Percentiles rank a stretch among this genome's conserved stretches.
Conservation (phyloP, 2,888 invertebrate species). For the Drosophila niveifrons region DNA sequence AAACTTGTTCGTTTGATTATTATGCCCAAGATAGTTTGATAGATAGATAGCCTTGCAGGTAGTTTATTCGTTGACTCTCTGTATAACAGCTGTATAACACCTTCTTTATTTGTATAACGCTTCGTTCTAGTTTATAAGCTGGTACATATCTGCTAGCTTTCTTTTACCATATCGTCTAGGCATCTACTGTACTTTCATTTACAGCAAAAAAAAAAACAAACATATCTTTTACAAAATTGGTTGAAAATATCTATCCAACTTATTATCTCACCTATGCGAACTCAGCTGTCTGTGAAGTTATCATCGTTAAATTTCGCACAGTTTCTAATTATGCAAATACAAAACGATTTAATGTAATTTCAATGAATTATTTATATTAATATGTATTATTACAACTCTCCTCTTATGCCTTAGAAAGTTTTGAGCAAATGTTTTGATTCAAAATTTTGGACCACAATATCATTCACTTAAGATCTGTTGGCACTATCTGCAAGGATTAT, state of each 20-base stretch:
- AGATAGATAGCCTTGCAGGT: conserved; percentile 9
- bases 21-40: not conserved
- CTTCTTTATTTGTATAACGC: not conserved
- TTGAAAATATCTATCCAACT: not conserved
- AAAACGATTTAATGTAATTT: no score
- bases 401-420: conserved; percentile 13
- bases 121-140: conserved; percentile 11
- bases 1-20: conserved; percentile 22
- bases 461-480: conserved; percentile 2
- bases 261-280: not conserved
- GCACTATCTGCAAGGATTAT: conserved; percentile 23
- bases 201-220: no score
- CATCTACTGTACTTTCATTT: not conserved
- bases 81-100: conserved; percentile 12
- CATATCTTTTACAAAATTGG: conserved; percentile 6
- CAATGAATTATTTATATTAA: not conserved
- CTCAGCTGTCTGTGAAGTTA: not conserved
- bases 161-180: conserved; percentile 6
- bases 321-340: not conserved
- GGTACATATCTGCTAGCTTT: conserved; percentile 6
- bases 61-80: conserved; percentile 1
- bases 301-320: not conserved
- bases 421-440: conserved; percentile 4
- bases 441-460: conserved; percentile 8
- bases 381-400: not conserved